These are phyloP conservation scores for Drosophila pallidifrons DNA, from an alignment of 1,140 invertebrate species.

Conservation along the genomic window DNA sequence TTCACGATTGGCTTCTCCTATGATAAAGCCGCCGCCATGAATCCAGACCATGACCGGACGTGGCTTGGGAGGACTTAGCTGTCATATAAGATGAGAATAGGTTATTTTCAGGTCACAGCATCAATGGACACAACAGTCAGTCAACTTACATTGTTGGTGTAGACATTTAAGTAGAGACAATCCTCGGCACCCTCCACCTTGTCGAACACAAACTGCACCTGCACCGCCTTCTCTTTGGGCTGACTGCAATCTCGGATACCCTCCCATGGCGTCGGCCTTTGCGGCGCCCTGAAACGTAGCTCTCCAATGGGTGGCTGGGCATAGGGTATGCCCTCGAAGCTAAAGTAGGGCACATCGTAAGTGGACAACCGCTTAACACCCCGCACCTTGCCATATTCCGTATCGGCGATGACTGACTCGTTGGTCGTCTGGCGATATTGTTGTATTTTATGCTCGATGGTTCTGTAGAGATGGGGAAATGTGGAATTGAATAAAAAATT, in stretches of 20 bases:
- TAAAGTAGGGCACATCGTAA: constrained; percentile 78
- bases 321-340: constrained; percentile 87
- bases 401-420: constrained; percentile 72
- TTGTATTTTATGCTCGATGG: constrained; percentile 75
- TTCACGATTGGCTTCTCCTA: constrained; percentile 84
- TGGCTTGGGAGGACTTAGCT: constrained; percentile 69
- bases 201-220: constrained; percentile 69
- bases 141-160: constrained; percentile 87
- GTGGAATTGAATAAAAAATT: constrained; percentile 50
- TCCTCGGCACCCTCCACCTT: constrained; percentile 87
- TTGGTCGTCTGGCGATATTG: constrained; percentile 76
- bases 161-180: constrained; percentile 90
- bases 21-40: constrained; percentile 89
- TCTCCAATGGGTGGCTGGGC: constrained; percentile 86
- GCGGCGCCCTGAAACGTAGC: constrained; percentile 86
- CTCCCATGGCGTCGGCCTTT: constrained; percentile 79
- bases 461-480: constrained; percentile 68
- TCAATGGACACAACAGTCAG: not conserved
- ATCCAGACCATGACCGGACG: constrained; percentile 85
- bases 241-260: constrained; percentile 70
- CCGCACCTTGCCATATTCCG: constrained; percentile 74
- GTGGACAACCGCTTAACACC: constrained; percentile 70
- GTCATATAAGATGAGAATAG: constrained; percentile 6
- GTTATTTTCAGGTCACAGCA: constrained; percentile 1
- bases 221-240: constrained; percentile 84